Evolutionary conservation across 2,888 invertebrate species (phyloP), one percentile per base, ranked within the genome.

Genomic region (Euzetes globulus): DNA sequence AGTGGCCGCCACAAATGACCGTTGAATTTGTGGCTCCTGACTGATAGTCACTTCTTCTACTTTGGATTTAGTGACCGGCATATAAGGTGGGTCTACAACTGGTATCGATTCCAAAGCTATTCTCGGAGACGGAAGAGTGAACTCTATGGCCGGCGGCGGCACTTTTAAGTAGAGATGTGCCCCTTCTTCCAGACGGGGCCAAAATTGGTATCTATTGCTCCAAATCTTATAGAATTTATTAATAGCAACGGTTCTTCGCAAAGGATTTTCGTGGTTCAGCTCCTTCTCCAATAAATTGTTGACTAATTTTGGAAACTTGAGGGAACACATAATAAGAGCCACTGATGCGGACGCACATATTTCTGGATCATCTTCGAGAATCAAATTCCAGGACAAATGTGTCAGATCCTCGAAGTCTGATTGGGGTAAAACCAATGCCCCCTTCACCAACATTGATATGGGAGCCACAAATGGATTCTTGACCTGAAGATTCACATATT

Each of bases 101-200:
- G 94, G 92, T 76, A 93, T 84, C 41, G 92, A 91, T 83, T 94
- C 96, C 55, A 96, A 91, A 3, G 99, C 99, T 78, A 99, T 97
- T 82, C 98, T 96, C 0, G 99, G 99, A 0, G 98, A 99, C 0
- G 99, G 99, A 71, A 99, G 85, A 0, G 99, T 99, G 82, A 99
- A 99, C 82, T 99, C 99, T 76, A 99, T 99, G 25, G 95, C 94
- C 0, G 99, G 99, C 0, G 99, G 99, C 0, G 98, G 97, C 1
- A 99, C 96, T 86, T 98, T 99, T 83, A 99, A 98, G 0, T 92
- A 90, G 76, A 92, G 84, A 75, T 96, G 94, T 0, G 98, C 98
- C 9, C 92, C 91, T 81, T 98, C 98, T 83, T 99, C 99, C 97
- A 99, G 96, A 75, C 98, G 88, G 0, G 97, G 94, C 99, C 99